Base-by-base conservation (phyloP, 2,797 vertebrate species). In the Pipistrellus pipistrellus region DNA sequence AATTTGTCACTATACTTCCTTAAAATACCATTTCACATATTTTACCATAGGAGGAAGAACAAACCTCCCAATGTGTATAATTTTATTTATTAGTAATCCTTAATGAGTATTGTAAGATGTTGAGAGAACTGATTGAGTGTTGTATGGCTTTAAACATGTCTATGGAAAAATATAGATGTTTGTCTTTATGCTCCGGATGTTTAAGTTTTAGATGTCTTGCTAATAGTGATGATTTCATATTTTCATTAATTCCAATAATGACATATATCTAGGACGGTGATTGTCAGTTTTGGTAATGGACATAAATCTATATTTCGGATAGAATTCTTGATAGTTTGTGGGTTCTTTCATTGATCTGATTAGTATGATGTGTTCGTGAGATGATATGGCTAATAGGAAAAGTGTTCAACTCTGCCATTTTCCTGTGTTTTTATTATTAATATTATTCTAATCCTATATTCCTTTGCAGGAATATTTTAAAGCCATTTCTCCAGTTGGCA, bases 391-490 rank as follows among this genome's bases (percentile, higher is more conserved):
- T 57, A 48, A 25, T 78, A 72, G 46, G 69, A n/a, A 32, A 59
- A 64, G 35, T 48, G 4, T 27, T 87, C 5, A 51, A 13, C 35
- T 59, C 57, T 88, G 73, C 30, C 53, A 6, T 88, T 88, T 86
- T 62, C 23, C 73, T 64, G 9, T 71, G n/a, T 85, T 86, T 90
- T 14, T 3, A 12, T 51, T 72, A 72, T 20, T 55, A 69, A 23
- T 86, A 84, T 78, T 53, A 88, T 73, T 25, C 13, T 21, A 80
- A 30, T 85, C 51, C 38, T 35, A 9, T 41, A 14, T 88, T 84
- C 72, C 83, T 85, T 81, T 76, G 21, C 68, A 81, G 57, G 23
- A 75, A 62, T 75, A 78, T 91, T 88, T 62, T 85, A 84, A 91
- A 76, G 68, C 38, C 14, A 27, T 69, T 88, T 91, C 44, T 83